Conservation (phyloP, 2,113 vertebrate genomes). For the Podilymbus podiceps region DNA sequence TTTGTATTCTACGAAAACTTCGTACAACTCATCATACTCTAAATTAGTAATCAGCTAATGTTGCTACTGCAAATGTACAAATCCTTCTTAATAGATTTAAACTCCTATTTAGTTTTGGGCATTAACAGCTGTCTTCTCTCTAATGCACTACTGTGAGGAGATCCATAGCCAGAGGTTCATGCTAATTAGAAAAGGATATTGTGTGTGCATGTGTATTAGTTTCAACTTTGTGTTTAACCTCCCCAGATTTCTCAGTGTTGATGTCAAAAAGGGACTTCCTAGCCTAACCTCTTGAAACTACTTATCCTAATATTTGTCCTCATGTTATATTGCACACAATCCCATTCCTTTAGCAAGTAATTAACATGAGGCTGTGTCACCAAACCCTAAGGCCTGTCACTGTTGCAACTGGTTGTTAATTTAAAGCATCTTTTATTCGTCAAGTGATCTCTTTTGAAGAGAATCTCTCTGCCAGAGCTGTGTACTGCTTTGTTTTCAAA, state of each 20-base stretch:
- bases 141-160: background rate
- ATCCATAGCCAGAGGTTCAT: background rate
- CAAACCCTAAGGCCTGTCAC: slow-evolving; percentile 2
- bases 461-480: slow-evolving; percentile 17
- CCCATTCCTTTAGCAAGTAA: slow-evolving; percentile 1
- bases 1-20: background rate
- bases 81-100: background rate
- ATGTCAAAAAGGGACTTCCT: background rate
- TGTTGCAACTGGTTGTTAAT: slow-evolving; percentile 38
- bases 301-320: slow-evolving; percentile 47
- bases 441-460: slow-evolving; percentile 38
- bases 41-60: background rate
- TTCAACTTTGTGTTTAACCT: background rate
- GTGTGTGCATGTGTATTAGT: background rate
- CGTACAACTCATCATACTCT: background rate
- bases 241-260: background rate
- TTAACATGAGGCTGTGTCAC: slow-evolving; percentile 29
- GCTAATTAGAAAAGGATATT: background rate
- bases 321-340: background rate
- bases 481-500: slow-evolving; percentile 52
- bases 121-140: background rate
- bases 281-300: background rate
- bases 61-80: background rate
- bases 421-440: slow-evolving; percentile 44
- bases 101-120: background rate